Base-by-base conservation (phyloP, 2,797 vertebrate species). In the Pangasius krempfi region DNA sequence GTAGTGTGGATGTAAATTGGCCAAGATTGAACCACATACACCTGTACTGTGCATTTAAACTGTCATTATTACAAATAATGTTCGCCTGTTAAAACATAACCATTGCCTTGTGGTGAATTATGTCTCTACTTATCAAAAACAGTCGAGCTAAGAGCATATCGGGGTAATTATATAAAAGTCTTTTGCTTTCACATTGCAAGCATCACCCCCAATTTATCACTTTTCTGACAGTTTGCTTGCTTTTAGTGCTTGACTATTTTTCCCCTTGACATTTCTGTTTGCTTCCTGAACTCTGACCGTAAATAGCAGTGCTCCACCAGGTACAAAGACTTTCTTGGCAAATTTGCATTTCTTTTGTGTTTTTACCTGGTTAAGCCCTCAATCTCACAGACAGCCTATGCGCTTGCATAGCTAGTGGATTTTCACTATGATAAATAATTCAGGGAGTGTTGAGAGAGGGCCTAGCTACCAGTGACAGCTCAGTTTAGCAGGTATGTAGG, bases 401-500 rank as follows among this genome's bases (percentile, higher is more conserved):
- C n/a, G 44, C 56, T 75, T 72, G 37, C 47, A 86, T 22, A 64
- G 78, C 84, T 86, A 60, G 56, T 88, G 76, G 86, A 58, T 80
- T 78, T 75, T 83, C 37, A 72, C 64, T 95, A 96, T 96, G 96
- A 95, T 94, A 96, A 96, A 94, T 95, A 93, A 94, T 95, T 95
- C 92, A 92, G 91, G 86, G 86, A 92, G 94, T 94, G 95, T 94
- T 94, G 91, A 94, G 37, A 94, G 93, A 93, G 86, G 93, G 93
- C 90, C 92, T 91, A 93, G 95, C 58, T 94, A 92, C 91, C 92
- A 92, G 93, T 95, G 95, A 96, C 95, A 95, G 95, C 93, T 93
- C 93, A n/a, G 92, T 95, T 94, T 94, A 93, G 93, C 90, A 93
- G 94, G 94, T 95, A 95, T 95, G 94, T 95, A 95, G 95, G 95